Conservation (phyloP, 1,140 invertebrate genomes). For the Nasonia giraulti region DNA sequence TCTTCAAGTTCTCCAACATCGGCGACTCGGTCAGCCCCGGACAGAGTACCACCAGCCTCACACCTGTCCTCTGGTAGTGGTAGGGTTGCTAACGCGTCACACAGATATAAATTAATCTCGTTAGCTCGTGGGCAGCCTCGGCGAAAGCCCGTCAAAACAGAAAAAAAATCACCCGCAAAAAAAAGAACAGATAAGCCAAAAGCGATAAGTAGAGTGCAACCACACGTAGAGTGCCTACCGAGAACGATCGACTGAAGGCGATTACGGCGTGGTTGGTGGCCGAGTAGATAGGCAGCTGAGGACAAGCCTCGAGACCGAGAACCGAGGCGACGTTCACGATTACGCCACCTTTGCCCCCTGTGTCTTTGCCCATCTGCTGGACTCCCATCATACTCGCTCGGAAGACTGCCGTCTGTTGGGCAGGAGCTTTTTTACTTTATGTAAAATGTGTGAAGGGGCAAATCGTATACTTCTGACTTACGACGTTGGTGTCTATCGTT, state of each 20-base stretch:
- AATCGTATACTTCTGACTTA: conserved; percentile 55
- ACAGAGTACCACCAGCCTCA: conserved; percentile 71
- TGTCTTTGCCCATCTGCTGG: conserved; percentile 71
- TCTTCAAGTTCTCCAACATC: conserved; percentile 55
- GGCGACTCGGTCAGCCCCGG: conserved; percentile 67
- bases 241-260: conserved; percentile 72
- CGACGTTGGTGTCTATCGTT: conserved; percentile 73
- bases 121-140: no score
- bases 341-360: conserved; percentile 68
- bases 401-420: conserved; percentile 68
- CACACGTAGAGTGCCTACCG: conserved; percentile 55
- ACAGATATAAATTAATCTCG: no score
- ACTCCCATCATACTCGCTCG: conserved; percentile 70
- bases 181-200: not conserved
- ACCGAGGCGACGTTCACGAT: conserved; percentile 71
- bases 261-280: conserved; percentile 75
- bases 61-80: conserved; percentile 70
- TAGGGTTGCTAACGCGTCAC: conserved; percentile 62
- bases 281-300: conserved; percentile 67
- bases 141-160: not conserved
- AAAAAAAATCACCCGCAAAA: not conserved
- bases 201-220: not conserved
- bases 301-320: conserved; percentile 67
- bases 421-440: not conserved
- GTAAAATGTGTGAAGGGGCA: not conserved